Base-by-base conservation (phyloP, 92 coral and sea anemone species). In the Paramuricea clavata region DNA sequence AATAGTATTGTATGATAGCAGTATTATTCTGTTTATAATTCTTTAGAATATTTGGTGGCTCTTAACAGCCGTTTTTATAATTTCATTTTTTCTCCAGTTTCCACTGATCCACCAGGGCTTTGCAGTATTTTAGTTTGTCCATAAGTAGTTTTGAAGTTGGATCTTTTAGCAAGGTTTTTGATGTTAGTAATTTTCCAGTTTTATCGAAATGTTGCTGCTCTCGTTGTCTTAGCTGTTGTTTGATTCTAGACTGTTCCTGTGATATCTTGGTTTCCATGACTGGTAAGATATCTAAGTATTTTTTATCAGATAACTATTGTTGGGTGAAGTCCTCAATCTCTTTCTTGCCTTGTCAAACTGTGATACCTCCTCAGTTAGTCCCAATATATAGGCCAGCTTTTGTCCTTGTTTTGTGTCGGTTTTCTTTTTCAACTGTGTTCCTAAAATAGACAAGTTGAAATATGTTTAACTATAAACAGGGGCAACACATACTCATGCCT, bases 91-190 rank as follows among this genome's bases (percentile, higher is more conserved):
- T 65, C 33, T 65, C 72, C 22, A 65, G 34, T 11, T 71, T 36
- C 77, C 77, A 71, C 49, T 30, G 49, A 6, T 32, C 22, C 42
- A 21, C 77, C 34, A 71, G 77, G 19, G 49, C 77, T 71, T 71
- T 71, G 77, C 77, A 71, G 77, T 71, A 71, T 28, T 71, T 71
- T 44, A 71, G 1, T 71, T 71, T 71, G 77, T 71, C 77, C 49
- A 71, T 30, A 2, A 71, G 42, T 8, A 71, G 50, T 35, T 35
- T 71, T 13, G 49, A 30, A 32, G 6, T 35, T 71, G 77, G 42
- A 35, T 71, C 49, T 30, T 30, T 30, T 12, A 34, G 10, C 77
- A 71, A 1, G 12, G 2, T 5, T 35, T 71, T 5, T 6, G 49
- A 11, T 8, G 77, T 71, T 11, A 21, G 77, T 15, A 71, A 44